These are phyloP conservation scores for Beroe forskalii DNA, from an alignment of 37 sponge, comb jelly and placozoan species.

Conservation along the genomic window DNA sequence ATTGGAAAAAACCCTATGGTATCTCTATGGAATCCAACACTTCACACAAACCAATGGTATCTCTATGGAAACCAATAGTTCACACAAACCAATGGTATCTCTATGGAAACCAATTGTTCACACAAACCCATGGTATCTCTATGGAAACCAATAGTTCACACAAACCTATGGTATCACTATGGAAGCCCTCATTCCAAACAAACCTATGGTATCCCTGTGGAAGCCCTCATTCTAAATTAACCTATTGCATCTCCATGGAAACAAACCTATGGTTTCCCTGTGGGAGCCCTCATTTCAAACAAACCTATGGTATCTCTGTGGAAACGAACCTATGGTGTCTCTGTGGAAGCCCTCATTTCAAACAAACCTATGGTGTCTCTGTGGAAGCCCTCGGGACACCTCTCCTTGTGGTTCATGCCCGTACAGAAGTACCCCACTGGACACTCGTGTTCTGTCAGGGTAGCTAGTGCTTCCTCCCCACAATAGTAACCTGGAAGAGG, in stretches of 20 bases:
- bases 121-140: not conserved
- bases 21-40: not conserved
- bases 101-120: not conserved
- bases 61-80: not conserved
- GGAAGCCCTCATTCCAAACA: not conserved
- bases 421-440: slow-evolving; percentile 47
- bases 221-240: too few relatives aligned
- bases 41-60: too few relatives aligned
- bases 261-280: not conserved
- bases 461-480: not conserved
- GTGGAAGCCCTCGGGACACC: slow-evolving; percentile 9
- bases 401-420: slow-evolving; percentile 1
- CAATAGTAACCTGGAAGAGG: slow-evolving; percentile 35
- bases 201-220: not conserved
- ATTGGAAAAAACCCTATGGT: not conserved
- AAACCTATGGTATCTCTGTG: not conserved
- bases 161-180: not conserved
- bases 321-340: not conserved
- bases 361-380: slow-evolving; percentile 24
- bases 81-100: not conserved
- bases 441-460: slow-evolving; percentile 41
- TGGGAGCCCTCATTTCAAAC: not conserved
- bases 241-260: too few relatives aligned
- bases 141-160: not conserved
- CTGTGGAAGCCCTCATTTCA: not conserved